Percentiles rank a stretch among this genome's conserved stretches.
phyloP scores from a whole-genome alignment of 53 echinoderm and acorn worm genomes.

The Patiria pectinifera region DNA sequence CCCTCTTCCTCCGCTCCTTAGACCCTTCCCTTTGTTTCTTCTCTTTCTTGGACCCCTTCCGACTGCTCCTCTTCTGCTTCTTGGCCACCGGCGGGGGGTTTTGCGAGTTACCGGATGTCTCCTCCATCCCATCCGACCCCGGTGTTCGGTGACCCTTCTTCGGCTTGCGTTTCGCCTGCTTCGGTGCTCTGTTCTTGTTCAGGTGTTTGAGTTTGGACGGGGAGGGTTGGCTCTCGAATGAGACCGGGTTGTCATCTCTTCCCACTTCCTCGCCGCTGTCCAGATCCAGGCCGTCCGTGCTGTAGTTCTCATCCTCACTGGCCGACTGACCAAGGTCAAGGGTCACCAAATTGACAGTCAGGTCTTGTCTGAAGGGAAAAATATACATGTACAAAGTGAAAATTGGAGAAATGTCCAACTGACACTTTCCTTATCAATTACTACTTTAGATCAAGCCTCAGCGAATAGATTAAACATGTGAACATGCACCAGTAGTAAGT shows the following conservation, averaged over 20 bases:
- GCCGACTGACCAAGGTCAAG: conserved; percentile 77
- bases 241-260: conserved; percentile 63
- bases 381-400: not conserved
- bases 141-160: conserved; percentile 68
- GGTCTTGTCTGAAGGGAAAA: conserved; percentile 75
- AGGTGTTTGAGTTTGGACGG: conserved; percentile 79
- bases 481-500: not conserved
- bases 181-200: conserved; percentile 88
- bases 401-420: not conserved
- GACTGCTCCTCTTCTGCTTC: conserved; percentile 35
- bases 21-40: conserved; percentile 52
- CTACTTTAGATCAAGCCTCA: not conserved
- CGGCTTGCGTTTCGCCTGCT: conserved; percentile 80
- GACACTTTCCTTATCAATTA: not conserved
- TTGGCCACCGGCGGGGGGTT: conserved; percentile 26
- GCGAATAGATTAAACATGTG: not conserved
- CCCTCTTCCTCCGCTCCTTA: conserved; percentile 50
- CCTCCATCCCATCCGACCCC: conserved; percentile 47
- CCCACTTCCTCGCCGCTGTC: conserved; percentile 79
- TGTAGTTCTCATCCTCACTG: conserved; percentile 89
- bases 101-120: not conserved
- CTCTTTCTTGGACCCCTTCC: conserved; percentile 58
- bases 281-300: conserved; percentile 80
- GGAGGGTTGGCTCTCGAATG: conserved; percentile 84
- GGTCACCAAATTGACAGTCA: conserved; percentile 82